Conservation (phyloP, 2,888 invertebrate species). For the Uloborus plumipes region DNA sequence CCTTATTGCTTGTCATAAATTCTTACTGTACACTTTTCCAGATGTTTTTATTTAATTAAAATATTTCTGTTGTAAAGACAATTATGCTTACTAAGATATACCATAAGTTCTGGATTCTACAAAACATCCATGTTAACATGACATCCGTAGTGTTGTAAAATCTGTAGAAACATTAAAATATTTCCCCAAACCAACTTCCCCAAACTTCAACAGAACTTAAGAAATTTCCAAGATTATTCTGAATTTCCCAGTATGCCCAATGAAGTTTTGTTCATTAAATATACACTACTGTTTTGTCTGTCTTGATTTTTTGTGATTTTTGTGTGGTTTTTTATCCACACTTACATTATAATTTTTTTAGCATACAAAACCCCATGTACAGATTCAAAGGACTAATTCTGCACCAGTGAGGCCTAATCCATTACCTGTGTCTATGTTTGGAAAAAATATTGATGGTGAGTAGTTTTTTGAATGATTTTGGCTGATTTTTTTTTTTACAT, state of each 20-base stretch:
- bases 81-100: no score
- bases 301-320: not conserved
- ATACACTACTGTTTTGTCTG: not conserved
- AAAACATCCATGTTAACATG: no score
- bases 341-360: conserved; percentile 43
- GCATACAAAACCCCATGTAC: conserved; percentile 71
- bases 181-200: no score
- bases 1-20: no score
- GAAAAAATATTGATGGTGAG: conserved; percentile 51
- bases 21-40: no score
- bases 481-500: no score
- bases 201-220: not conserved
- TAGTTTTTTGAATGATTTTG: no score
- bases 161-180: no score
- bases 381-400: conserved; percentile 72
- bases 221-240: not conserved
- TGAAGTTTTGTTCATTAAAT: not conserved
- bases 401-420: conserved; percentile 71
- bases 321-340: not conserved
- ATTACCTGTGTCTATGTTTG: conserved; percentile 55
- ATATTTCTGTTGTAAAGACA: no score
- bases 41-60: no score
- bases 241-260: not conserved
- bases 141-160: no score
- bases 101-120: no score